Evolutionary conservation across 2,888 invertebrate genomes (phyloP).

Genomic region (Plusia festucae): DNA sequence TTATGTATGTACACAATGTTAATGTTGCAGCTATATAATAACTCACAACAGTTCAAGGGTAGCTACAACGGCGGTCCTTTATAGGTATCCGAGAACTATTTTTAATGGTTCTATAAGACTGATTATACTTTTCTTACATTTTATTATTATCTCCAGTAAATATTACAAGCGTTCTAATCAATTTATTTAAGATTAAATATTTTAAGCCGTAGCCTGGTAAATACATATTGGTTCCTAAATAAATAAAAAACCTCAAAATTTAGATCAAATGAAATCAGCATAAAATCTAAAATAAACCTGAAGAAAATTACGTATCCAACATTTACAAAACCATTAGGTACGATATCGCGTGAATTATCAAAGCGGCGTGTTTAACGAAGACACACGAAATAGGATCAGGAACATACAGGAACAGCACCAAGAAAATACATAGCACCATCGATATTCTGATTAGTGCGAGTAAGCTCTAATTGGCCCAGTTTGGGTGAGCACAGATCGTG

Average conservation of each 20-base stretch:
- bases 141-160: too few species aligned
- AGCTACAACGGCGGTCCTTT: too few species aligned
- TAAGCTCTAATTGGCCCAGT: slow-evolving; percentile 87
- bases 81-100: too few species aligned
- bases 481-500: slow-evolving; percentile 78
- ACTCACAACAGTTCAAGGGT: too few species aligned
- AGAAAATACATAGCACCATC: slow-evolving; percentile 59
- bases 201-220: not conserved
- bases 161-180: too few species aligned
- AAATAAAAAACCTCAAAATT: not conserved
- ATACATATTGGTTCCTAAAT: not conserved
- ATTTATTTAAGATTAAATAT: too few species aligned
- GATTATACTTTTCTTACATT: too few species aligned
- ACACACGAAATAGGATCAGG: slow-evolving; percentile 30
- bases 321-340: slow-evolving; percentile 36
- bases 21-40: too few species aligned
- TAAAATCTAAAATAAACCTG: slow-evolving; percentile 9
- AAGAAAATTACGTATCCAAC: slow-evolving; percentile 19
- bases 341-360: slow-evolving; percentile 24
- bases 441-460: slow-evolving; percentile 77
- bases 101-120: too few species aligned
- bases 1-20: too few species aligned
- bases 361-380: slow-evolving; percentile 35
- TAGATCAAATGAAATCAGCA: not conserved
- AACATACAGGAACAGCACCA: slow-evolving; percentile 30